Conservation (phyloP, 2,888 invertebrate species). For the Hemicrepidius hirtus region DNA sequence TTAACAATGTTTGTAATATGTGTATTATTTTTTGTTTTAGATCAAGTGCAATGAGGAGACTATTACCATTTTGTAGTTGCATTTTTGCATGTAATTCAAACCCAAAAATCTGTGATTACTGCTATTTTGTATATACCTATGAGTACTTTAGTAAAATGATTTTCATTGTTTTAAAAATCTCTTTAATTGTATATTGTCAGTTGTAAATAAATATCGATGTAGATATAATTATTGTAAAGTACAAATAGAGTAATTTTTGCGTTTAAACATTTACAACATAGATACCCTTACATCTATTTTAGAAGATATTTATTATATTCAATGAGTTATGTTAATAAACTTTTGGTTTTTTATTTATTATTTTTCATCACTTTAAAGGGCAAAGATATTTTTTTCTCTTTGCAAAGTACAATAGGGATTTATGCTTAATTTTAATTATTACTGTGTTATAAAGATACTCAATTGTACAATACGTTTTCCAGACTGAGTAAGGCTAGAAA, state of each 20-base stretch:
- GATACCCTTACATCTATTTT: neutral
- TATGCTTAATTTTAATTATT: no score
- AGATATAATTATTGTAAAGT: slow-evolving; percentile 17
- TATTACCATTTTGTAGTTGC: slow-evolving; percentile 24
- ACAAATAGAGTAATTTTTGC: slow-evolving; percentile 23
- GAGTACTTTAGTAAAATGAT: neutral
- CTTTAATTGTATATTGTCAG: neutral
- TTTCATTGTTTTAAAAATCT: neutral
- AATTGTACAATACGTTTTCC: no score
- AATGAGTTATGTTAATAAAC: neutral
- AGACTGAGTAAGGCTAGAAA: no score
- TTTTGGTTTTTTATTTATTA: neutral
- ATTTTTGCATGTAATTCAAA: neutral
- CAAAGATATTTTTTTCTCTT: no score
- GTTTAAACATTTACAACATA: neutral
- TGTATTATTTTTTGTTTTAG: neutral
- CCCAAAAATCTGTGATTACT: slow-evolving; percentile 27
- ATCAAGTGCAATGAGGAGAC: slow-evolving; percentile 8
- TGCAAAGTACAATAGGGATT: no score
- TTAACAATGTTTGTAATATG: neutral
- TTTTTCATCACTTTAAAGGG: no score
- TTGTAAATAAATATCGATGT: slow-evolving; percentile 15
- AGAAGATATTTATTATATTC: neutral
- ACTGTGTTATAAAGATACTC: no score
- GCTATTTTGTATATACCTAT: neutral